Percentiles rank a stretch among this genome's conserved stretches.
Evolutionary conservation across 2,797 vertebrate genomes (phyloP).

Genomic region (Cygnus olor): DNA sequence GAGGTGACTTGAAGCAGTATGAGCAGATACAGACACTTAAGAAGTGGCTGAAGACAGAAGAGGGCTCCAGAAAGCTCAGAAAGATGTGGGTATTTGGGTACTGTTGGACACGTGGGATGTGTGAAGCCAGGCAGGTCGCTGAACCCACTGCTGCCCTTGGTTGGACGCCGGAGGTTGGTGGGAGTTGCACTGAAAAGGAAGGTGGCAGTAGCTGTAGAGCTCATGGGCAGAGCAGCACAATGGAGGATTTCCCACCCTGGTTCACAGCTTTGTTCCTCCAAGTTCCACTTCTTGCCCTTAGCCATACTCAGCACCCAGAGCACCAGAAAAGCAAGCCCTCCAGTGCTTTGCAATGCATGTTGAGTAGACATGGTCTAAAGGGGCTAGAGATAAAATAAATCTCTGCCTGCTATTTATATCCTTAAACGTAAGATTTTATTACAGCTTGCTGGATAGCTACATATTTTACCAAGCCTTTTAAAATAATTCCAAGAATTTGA

Average conservation of each 20-base stretch:
- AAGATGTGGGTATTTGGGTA: not conserved
- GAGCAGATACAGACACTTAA: not conserved
- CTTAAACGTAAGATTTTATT: conserved; percentile 22
- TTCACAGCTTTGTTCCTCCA: not conserved
- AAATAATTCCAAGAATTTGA: conserved; percentile 63
- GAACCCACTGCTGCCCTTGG: not conserved
- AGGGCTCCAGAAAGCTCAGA: not conserved
- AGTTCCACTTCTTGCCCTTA: not conserved
- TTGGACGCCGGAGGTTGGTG: not conserved
- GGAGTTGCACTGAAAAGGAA: not conserved
- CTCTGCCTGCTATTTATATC: conserved; percentile 35
- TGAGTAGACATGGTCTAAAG: not conserved
- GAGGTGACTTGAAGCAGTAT: not conserved
- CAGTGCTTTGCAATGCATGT: not conserved
- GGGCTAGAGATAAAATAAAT: not conserved
- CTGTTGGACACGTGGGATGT: not conserved
- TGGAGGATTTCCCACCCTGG: not conserved
- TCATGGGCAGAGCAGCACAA: not conserved
- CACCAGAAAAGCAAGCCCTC: not conserved
- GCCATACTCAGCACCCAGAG: not conserved
- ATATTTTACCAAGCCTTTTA: conserved; percentile 6
- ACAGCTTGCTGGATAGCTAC: not conserved
- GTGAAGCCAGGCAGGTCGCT: not conserved
- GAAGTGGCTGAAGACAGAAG: not conserved
- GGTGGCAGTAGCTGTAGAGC: not conserved